These are phyloP conservation scores for Xestia ashworthii DNA, from an alignment of 2,888 invertebrate genomes.

Conservation along the genomic window DNA sequence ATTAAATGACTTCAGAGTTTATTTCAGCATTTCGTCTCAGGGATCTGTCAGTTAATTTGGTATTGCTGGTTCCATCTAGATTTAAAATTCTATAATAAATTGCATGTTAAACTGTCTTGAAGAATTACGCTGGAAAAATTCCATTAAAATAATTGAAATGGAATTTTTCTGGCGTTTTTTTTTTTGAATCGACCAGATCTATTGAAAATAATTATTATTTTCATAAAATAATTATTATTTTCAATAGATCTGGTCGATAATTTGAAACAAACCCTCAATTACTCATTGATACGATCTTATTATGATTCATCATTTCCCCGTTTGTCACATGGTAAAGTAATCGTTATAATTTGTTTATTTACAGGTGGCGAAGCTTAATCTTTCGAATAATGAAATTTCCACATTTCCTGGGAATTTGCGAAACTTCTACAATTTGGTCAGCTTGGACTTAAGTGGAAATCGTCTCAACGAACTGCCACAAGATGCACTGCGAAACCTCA, in stretches of 20 bases:
- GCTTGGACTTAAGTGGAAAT: conserved; percentile 87
- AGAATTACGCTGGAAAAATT: not conserved
- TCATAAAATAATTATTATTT: no score
- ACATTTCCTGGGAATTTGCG: conserved; percentile 87
- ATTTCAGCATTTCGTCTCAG: not conserved
- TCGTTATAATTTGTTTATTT: conserved; percentile 66
- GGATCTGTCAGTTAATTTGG: not conserved
- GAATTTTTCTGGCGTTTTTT: no score
- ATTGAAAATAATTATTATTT: no score
- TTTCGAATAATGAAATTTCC: conserved; percentile 92
- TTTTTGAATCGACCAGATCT: no score
- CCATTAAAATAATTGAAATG: no score
- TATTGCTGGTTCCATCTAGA: not conserved
- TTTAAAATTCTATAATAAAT: not conserved
- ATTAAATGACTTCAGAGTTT: not conserved
- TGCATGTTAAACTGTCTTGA: not conserved
- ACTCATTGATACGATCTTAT: not conserved
- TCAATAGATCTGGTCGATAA: not conserved
- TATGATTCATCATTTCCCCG: not conserved
- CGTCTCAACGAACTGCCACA: conserved; percentile 86
- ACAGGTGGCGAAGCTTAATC: conserved; percentile 92
- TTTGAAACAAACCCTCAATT: not conserved
- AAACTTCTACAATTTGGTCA: conserved; percentile 77
- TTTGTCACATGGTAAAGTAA: not conserved
- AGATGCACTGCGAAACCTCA: conserved; percentile 88